Conservation (phyloP, 2,797 vertebrate species). For the Notamacropus eugenii region DNA sequence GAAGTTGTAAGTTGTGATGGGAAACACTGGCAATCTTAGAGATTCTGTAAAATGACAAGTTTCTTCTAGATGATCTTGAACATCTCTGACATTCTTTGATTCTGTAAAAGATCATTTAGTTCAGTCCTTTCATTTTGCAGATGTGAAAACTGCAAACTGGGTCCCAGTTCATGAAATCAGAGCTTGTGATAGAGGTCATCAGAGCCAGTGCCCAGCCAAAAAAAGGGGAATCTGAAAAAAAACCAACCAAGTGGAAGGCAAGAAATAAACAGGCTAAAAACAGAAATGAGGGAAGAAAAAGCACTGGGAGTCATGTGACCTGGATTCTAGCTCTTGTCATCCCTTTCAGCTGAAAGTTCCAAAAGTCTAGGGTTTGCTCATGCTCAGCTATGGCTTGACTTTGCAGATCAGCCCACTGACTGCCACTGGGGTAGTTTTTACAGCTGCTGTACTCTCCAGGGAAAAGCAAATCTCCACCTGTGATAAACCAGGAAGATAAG, state of each 20-base stretch:
- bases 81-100: neutral
- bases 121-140: neutral
- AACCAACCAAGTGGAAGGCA: neutral
- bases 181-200: neutral
- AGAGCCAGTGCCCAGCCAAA: neutral
- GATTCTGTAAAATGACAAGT: neutral
- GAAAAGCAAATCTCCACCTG: neutral
- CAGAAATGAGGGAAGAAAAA: neutral
- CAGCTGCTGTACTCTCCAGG: neutral
- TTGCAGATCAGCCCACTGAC: neutral
- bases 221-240: neutral
- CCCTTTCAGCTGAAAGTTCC: neutral
- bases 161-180: neutral
- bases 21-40: neutral
- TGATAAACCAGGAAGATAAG: constrained; percentile 3
- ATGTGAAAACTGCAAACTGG: neutral
- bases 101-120: neutral
- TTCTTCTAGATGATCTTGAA: neutral
- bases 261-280: neutral
- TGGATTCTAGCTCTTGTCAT: neutral
- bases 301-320: neutral
- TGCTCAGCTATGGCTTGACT: neutral
- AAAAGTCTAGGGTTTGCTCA: neutral
- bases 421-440: neutral
- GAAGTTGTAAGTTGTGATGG: neutral